Evolutionary conservation across 2,797 vertebrate species (phyloP), one percentile per base, ranked within the genome.

Genomic region (Antennarius maculatus): DNA sequence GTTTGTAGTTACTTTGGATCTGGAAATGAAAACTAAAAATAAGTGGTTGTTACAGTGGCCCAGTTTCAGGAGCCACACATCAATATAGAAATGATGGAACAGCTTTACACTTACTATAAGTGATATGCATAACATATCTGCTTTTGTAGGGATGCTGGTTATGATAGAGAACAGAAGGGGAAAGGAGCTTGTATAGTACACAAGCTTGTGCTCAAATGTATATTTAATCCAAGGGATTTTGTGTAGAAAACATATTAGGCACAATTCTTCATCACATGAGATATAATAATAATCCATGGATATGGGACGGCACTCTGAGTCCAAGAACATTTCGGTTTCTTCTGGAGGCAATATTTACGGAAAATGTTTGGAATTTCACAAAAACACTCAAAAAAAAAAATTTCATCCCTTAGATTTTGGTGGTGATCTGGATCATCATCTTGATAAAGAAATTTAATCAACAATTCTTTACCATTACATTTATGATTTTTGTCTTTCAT

Each of bases 81-180:
- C 14, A 54, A 39, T 16, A 1, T 23, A 49, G 39, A 52, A 42
- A 55, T 27, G 45, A 41, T 18, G 65, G 70, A 75, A 23, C 31
- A 8, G 31, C 31, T 34, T 34, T 34, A 34, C 5, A 34, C 31
- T 2, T 0, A n/a, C n/a, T n/a, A n/a, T n/a, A 42, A 67, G 51
- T 15, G 7, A 61, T 9, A 39, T 3, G 2, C 9, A 39, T 39
- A 39, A 10, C 37, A 16, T 28, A 9, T 6, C 3, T 43, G 8
- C 59, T 34, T 56, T 37, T 62, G 4, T 9, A 34, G 50, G 37
- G 6, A 46, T 50, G 34, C 2, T 15, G n/a, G 13, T 57, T 31
- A 28, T 54, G 15, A 52, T 16, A 53, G 5, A 17, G 13, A 50
- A 27, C 4, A 39, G 14, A 15, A 27, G 47, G 7, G n/a, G 27